These are phyloP conservation scores for Sminthurinus signatus DNA, from an alignment of 1,140 invertebrate genomes.

Conservation along the genomic window DNA sequence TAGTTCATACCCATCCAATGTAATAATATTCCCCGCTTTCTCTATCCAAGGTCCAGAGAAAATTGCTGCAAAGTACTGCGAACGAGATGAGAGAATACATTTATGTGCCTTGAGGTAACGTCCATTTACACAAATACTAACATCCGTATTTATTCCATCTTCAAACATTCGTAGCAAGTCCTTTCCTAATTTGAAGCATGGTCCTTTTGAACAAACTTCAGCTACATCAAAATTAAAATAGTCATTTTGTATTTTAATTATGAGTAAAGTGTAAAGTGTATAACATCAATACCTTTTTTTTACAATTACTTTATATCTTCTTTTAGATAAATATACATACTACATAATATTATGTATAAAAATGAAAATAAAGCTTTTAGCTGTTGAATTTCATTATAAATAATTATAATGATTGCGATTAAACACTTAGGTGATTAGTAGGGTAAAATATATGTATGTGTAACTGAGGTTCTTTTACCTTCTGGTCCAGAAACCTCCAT, in stretches of 20 bases:
- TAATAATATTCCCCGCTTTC: slow-evolving; percentile 70
- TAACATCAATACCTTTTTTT: too few relatives aligned
- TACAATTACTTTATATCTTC: too few relatives aligned
- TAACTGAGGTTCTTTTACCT: slow-evolving; percentile 8
- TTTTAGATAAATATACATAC: too few relatives aligned
- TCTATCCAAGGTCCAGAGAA: slow-evolving; percentile 75
- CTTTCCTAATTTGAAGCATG: slow-evolving; percentile 65
- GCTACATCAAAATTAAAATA: too few relatives aligned
- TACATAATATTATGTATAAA: too few relatives aligned
- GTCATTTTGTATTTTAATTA: too few relatives aligned
- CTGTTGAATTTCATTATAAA: too few relatives aligned
- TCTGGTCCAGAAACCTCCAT: slow-evolving; percentile 33
- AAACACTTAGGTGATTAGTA: too few relatives aligned
- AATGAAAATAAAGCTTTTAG: too few relatives aligned
- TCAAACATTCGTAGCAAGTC: slow-evolving; percentile 81
- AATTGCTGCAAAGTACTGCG: slow-evolving; percentile 85
- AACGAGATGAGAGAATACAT: slow-evolving; percentile 78
- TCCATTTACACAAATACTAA: slow-evolving; percentile 67
- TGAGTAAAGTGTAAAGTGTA: too few relatives aligned
- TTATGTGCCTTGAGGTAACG: slow-evolving; percentile 76
- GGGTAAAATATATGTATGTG: too few relatives aligned
- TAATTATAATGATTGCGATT: too few relatives aligned
- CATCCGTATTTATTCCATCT: slow-evolving; percentile 78
- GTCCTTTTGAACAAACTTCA: slow-evolving; percentile 43
- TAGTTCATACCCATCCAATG: slow-evolving; percentile 69